Percentiles rank a stretch among this genome's conserved stretches.
Evolutionary conservation across 2,888 invertebrate species (phyloP).

Genomic region (Campopleginae sp.): DNA sequence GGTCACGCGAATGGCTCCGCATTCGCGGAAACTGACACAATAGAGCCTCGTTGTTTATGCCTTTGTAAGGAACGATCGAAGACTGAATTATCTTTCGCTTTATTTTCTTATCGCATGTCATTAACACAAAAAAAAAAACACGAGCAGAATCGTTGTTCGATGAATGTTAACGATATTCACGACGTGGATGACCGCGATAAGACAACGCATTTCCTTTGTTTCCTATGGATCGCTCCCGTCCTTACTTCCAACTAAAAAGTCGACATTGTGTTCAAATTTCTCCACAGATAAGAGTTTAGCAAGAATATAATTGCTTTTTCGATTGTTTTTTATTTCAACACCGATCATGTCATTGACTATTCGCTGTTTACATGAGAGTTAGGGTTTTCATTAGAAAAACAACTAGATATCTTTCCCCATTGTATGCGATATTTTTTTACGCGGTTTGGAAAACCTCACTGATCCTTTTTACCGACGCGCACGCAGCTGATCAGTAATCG

Average conservation of each 20-base stretch:
- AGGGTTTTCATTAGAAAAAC: neutral
- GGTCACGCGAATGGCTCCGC: neutral
- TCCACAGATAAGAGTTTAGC: neutral
- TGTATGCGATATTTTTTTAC: neutral
- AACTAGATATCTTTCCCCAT: neutral
- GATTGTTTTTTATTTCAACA: neutral
- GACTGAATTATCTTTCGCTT: neutral
- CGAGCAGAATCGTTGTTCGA: conserved; percentile 3
- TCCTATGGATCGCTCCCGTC: neutral
- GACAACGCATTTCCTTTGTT: neutral
- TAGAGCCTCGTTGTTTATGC: neutral
- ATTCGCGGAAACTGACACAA: neutral
- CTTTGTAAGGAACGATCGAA: neutral
- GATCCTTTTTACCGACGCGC: neutral
- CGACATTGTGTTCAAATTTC: neutral
- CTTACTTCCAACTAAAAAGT: neutral
- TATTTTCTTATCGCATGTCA: conserved; percentile 24
- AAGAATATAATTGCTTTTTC: neutral
- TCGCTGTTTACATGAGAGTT: neutral
- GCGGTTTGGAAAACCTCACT: neutral
- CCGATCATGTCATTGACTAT: neutral
- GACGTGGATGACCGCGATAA: neutral
- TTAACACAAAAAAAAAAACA: conserved; percentile 3
- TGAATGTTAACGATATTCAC: conserved; percentile 5
- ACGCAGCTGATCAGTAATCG: neutral